A percentile compares a stretch with the other conserved stretches of the same genome.
Evolutionary conservation across 2,888 invertebrate genomes (phyloP).

Genomic region (Mythimna pallens): DNA sequence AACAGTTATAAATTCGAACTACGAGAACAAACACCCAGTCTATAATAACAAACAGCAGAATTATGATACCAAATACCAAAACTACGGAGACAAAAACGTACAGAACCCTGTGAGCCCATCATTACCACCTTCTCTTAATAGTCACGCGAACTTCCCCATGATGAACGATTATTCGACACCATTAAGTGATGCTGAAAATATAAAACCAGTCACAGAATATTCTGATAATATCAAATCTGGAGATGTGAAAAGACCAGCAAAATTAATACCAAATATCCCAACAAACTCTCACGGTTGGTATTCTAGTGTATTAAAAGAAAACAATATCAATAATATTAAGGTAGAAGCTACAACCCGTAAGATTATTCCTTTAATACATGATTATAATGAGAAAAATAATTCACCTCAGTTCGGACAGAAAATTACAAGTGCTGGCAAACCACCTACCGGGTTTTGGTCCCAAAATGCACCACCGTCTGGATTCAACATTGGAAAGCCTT

Average conservation of each 20-base stretch:
- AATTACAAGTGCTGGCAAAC: slow-evolving; percentile 82
- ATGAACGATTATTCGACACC: slow-evolving; percentile 75
- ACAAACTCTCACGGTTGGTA: slow-evolving; percentile 89
- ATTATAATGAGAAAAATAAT: slow-evolving; percentile 75
- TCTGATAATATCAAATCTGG: slow-evolving; percentile 68
- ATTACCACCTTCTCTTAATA: slow-evolving; percentile 77
- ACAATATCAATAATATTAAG: slow-evolving; percentile 81
- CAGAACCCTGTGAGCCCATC: slow-evolving; percentile 59
- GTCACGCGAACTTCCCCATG: slow-evolving; percentile 89
- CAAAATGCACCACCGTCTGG: slow-evolving; percentile 71
- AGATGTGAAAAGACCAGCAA: slow-evolving; percentile 79
- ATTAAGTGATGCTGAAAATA: slow-evolving; percentile 54
- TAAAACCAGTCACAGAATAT: slow-evolving; percentile 77
- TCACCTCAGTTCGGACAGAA: slow-evolving; percentile 84
- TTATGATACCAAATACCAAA: slow-evolving; percentile 45
- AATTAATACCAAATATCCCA: slow-evolving; percentile 82
- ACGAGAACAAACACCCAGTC: slow-evolving; percentile 46
- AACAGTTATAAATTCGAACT: slow-evolving; percentile 4
- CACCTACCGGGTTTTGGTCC: slow-evolving; percentile 83
- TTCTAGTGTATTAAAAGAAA: slow-evolving; percentile 81
- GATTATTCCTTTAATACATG: slow-evolving; percentile 82
- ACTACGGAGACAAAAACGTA: slow-evolving; percentile 60
- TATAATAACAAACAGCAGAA: slow-evolving; percentile 36
- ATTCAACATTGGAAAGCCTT: slow-evolving; percentile 83
- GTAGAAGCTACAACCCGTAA: slow-evolving; percentile 84